A percentile compares a stretch with the other conserved stretches of the same genome.
phyloP scores from a whole-genome alignment of 2,113 vertebrate species.

The Sylvietta virens region DNA sequence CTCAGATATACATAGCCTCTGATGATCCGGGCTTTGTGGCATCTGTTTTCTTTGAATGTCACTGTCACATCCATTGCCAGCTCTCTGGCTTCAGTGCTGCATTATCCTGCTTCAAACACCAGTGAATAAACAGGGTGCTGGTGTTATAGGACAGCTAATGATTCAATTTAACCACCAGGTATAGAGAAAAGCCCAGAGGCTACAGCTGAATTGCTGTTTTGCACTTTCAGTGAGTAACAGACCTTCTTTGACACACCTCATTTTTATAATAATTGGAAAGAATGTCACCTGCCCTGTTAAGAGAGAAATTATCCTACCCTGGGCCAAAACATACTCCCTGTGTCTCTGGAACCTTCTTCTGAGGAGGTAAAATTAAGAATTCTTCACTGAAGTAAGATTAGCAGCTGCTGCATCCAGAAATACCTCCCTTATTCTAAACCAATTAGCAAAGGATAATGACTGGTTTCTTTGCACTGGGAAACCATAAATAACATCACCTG shows the following conservation, averaged over 20 bases:
- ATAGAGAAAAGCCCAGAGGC: background rate
- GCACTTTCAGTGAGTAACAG: background rate
- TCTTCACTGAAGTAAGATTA: background rate
- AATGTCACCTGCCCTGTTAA: background rate
- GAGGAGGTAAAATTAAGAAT: background rate
- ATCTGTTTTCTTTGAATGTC: slow-evolving; percentile 5
- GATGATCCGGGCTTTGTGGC: background rate
- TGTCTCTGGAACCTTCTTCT: background rate
- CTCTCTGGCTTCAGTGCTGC: background rate
- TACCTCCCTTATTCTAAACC: background rate
- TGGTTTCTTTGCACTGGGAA: background rate
- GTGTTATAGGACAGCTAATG: background rate
- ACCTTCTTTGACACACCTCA: background rate
- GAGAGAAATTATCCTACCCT: background rate
- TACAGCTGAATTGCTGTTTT: background rate
- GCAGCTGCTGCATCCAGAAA: background rate
- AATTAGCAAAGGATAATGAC: background rate
- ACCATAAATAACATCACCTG: background rate
- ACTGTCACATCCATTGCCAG: background rate
- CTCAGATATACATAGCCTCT: background rate
- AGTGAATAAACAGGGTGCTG: background rate
- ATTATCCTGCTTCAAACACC: background rate
- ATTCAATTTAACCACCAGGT: background rate
- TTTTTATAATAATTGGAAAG: background rate
- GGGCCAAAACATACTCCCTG: background rate